Base-by-base conservation (phyloP, 2,888 invertebrate species). In the Creontiades dilutus region DNA sequence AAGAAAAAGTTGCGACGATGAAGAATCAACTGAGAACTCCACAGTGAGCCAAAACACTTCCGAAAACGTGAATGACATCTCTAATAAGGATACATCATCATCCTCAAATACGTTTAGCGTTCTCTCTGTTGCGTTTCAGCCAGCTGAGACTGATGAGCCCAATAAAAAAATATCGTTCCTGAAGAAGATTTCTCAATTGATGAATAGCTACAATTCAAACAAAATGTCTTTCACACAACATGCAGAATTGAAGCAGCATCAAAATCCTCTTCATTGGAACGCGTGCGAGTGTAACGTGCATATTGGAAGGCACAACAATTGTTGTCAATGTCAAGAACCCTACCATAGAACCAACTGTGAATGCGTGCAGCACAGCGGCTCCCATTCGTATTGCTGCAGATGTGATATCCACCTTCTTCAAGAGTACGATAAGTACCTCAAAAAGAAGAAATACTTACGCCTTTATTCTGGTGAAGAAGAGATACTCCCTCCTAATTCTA, bases 231-330 rank as follows among this genome's bases (percentile, higher is more conserved):
- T 37, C 16, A n/a, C 55, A 37, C 61, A 61, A n/a, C 48, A 27
- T 2, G 23, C 52, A 19, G 16, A 14, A 27, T 37, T 52, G 23
- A 82, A 82, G 27, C 82, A 55, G 48, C 82, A 27, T 19, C 47
- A 5, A 19, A 48, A 14, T 14, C 52, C 23, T 47, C 48, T 19
- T 14, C 16, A 27, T 4, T 82, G 46, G 85, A 61, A 27, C 28
- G 0, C 46, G 14, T 86, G 86, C 75, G 86, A 86, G 48, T 86
- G 86, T 23, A 46, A 86, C 19, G 47, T 86, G 7, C 86, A 86
- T 52, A 68, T 68, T 12, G 68, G 75, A 19, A 86, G 47, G 68
- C 86, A 86, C 68, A 75, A 28, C 5, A 48, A 86, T 47, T 86
- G 86, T 27, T 86, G 86, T 23, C 61, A 86, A 16, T 86, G 86